Base-by-base conservation (phyloP, 2,888 invertebrate genomes). In the Coelogynopora nodosa region DNA sequence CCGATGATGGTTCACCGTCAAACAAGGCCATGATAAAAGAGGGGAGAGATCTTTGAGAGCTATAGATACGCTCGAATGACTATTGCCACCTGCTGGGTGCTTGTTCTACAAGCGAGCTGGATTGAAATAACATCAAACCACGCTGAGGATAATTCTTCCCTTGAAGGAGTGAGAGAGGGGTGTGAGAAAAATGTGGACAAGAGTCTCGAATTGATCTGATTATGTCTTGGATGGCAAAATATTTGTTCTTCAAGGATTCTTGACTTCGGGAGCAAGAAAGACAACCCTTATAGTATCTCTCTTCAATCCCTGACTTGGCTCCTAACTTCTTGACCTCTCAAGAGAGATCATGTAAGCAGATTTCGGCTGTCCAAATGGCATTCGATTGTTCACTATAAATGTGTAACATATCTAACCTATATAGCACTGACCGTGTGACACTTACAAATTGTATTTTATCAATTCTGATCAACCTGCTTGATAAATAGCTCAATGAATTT, bases 61-160 rank as follows among this genome's bases (percentile, higher is more conserved):
- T 49, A n/a, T n/a, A 18, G 49, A 5, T 74, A 74, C 23, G 74
- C 74, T 74, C 23, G 18, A 26, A 26, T 74, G 74, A 23, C 2
- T 26, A 23, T 5, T 13, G 74, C 74, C 74, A 74, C 74, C 74
- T 74, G 74, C 74, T 74, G 74, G 18, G 74, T 23, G 74, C 74
- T 26, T 74, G 74, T 23, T 74, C 23, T 5, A 74, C 10, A 74
- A 74, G 74, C 5, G 74, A 23, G 5, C 23, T 74, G 23, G 27
- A 74, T 5, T 5, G 74, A 74, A 74, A 74, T 74, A 74, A 74
- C 74, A 74, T 74, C 74, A 74, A 74, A 74, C 74, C 74, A 74
- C 74, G 74, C 23, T 74, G 74, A 13, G 5, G 74, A 13, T 26
- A 49, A 74, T 74, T 26, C 74, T 26, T 74, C 74, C 23, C 27